Percentiles rank a stretch among this genome's conserved stretches.
Evolutionary conservation across 1,140 invertebrate species (phyloP).

Genomic region (Hermatobates lingyangjiaoensis): DNA sequence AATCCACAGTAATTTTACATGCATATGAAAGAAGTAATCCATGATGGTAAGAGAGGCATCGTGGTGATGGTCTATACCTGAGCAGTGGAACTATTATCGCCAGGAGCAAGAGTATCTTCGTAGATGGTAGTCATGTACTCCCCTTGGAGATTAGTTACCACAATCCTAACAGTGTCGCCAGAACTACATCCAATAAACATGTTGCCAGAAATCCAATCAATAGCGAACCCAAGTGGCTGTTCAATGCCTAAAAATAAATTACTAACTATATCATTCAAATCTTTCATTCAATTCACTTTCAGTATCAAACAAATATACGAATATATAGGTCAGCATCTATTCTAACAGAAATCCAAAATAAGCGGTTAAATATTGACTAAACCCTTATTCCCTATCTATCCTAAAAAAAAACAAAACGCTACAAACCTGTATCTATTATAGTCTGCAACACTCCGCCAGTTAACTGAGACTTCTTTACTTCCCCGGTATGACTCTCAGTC

Average conservation of each 20-base stretch:
- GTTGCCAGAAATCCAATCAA: slow-evolving; percentile 58
- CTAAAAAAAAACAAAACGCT: not conserved
- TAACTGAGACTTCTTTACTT: slow-evolving; percentile 48
- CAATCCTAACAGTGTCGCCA: slow-evolving; percentile 31
- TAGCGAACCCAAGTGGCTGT: slow-evolving; percentile 37
- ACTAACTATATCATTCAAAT: not conserved
- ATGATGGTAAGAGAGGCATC: too few relatives aligned
- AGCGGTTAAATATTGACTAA: too few relatives aligned
- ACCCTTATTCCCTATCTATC: too few relatives aligned
- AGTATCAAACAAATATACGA: too few relatives aligned
- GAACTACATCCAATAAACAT: slow-evolving; percentile 44
- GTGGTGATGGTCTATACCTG: too few relatives aligned
- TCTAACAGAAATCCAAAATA: too few relatives aligned
- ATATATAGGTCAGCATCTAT: too few relatives aligned
- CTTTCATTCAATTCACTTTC: too few relatives aligned
- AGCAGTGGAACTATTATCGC: not conserved
- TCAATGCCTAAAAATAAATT: slow-evolving; percentile 27
- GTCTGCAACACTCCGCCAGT: slow-evolving; percentile 43
- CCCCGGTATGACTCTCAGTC: slow-evolving; percentile 52
- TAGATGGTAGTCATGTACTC: slow-evolving; percentile 37
- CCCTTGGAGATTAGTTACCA: slow-evolving; percentile 48
- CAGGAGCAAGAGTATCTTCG: not conserved
- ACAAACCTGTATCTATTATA: slow-evolving; percentile 47
- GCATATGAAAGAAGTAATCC: too few relatives aligned
- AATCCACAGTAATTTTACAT: too few relatives aligned